Evolutionary conservation across 2,797 vertebrate genomes (phyloP).

Genomic region (Melanotaenia pygmaea): DNA sequence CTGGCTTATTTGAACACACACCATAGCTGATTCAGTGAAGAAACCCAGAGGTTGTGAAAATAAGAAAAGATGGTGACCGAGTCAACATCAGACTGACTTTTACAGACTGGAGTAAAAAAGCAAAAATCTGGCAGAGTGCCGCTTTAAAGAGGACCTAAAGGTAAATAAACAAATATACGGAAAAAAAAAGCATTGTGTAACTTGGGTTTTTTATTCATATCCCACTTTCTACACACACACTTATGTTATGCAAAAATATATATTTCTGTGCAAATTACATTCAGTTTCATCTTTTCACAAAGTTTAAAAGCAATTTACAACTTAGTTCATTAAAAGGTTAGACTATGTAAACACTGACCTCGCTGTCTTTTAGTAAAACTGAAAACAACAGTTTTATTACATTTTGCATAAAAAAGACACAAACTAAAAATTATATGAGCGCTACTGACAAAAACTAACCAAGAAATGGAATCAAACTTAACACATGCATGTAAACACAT

Average conservation of each 20-base stretch:
- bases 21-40: background rate
- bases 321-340: conserved; percentile 56
- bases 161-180: background rate
- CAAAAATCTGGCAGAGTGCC: background rate
- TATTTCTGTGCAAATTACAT: conserved; percentile 86
- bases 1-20: background rate
- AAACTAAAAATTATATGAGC: conserved; percentile 54
- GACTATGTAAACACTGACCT: conserved; percentile 83
- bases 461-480: conserved; percentile 39
- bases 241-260: conserved; percentile 61
- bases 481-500: conserved; percentile 75
- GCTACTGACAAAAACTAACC: conserved; percentile 24
- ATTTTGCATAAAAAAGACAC: conserved; percentile 30
- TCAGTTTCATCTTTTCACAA: conserved; percentile 73
- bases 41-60: background rate
- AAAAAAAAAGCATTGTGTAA: conserved; percentile 7
- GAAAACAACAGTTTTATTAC: conserved; percentile 38
- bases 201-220: conserved; percentile 74
- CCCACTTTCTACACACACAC: conserved; percentile 55
- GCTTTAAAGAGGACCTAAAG: background rate
- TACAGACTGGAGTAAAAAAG: background rate
- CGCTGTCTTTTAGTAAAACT: conserved; percentile 65
- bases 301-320: conserved; percentile 75
- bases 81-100: background rate
- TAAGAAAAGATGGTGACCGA: background rate